A percentile compares a stretch with the other conserved stretches of the same genome.
Conservation (phyloP, 2,888 invertebrate genomes). For the Ernsta delagoae region DNA sequence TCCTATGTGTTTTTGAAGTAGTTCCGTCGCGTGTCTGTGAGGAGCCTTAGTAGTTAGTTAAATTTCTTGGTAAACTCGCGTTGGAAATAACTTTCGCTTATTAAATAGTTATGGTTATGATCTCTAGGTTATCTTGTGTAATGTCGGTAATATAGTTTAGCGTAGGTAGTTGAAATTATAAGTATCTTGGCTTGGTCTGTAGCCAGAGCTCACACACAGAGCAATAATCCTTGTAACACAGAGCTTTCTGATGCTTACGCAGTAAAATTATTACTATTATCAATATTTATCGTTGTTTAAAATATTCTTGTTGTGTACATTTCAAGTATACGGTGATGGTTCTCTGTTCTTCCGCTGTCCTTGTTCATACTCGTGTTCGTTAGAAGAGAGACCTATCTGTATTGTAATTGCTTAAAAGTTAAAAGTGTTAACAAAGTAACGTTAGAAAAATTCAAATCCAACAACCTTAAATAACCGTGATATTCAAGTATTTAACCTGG, state of each 20-base stretch:
- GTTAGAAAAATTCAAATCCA: conserved; percentile 7
- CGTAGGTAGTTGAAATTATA: conserved; percentile 22
- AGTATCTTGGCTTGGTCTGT: conserved; percentile 24
- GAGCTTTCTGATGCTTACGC: conserved; percentile 33
- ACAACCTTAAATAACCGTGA: conserved; percentile 21
- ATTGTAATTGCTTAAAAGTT: conserved; percentile 46
- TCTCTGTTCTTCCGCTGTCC: neutral
- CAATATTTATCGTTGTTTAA: conserved; percentile 30
- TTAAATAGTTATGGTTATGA: conserved; percentile 32
- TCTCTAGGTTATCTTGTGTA: conserved; percentile 35
- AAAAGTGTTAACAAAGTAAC: conserved; percentile 45
- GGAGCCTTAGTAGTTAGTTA: conserved; percentile 36
- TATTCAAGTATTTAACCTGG: conserved; percentile 33
- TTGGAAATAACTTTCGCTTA: conserved; percentile 36
- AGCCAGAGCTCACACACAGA: conserved; percentile 33
- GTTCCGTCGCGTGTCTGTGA: conserved; percentile 16
- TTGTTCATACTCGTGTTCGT: conserved; percentile 9
- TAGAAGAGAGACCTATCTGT: conserved; percentile 24
- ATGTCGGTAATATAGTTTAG: conserved; percentile 34
- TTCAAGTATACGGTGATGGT: neutral
- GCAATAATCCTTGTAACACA: conserved; percentile 32
- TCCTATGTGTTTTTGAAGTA: conserved; percentile 14
- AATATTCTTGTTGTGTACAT: conserved; percentile 21
- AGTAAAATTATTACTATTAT: conserved; percentile 29
- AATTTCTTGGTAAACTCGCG: conserved; percentile 37